These are phyloP conservation scores for Euplagia quadripunctaria DNA, from an alignment of 2,888 invertebrate species.

Conservation along the genomic window DNA sequence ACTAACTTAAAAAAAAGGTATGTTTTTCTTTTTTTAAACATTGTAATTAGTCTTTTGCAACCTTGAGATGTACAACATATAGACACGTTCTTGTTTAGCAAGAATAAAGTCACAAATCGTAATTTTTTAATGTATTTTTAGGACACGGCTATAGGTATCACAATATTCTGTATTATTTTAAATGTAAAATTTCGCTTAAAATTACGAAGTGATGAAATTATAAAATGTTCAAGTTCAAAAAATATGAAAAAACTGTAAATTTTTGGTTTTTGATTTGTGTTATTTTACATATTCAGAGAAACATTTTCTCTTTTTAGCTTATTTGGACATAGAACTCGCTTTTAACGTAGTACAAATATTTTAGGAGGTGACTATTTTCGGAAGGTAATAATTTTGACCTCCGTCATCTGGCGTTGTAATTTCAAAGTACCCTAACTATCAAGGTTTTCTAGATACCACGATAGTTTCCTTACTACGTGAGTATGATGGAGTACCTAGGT, in stretches of 20 bases:
- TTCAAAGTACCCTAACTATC: no score
- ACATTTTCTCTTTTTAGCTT: background rate
- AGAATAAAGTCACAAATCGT: background rate
- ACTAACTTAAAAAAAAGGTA: background rate
- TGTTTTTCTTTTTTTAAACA: background rate
- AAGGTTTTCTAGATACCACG: no score
- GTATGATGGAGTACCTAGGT: no score
- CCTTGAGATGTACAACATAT: background rate
- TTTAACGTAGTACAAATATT: no score
- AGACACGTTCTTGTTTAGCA: background rate
- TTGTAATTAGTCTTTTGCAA: background rate
- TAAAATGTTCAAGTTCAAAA: background rate
- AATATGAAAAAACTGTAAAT: background rate
- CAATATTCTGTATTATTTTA: background rate
- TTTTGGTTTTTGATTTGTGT: background rate
- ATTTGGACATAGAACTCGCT: background rate
- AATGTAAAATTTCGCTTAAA: no score
- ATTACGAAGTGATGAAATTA: no score
- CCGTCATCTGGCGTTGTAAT: no score
- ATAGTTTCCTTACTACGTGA: no score
- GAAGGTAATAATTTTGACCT: no score
- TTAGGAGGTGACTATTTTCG: no score
- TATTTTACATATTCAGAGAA: background rate
- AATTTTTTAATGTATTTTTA: background rate
- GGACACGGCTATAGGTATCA: background rate